Evolutionary conservation across 2,888 invertebrate genomes (phyloP).

Genomic region (Apantesis nais): DNA sequence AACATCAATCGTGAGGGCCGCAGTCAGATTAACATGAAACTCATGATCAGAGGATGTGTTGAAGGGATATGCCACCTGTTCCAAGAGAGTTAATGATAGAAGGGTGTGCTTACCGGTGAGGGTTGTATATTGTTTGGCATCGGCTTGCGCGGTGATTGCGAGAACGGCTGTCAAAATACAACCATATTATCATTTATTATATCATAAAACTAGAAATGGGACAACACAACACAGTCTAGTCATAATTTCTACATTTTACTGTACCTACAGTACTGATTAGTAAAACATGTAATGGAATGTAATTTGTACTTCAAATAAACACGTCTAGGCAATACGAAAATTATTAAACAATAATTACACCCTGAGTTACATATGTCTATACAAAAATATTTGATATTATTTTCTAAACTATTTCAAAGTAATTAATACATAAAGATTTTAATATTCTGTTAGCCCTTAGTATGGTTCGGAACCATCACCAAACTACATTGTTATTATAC

Average conservation of each 20-base stretch:
- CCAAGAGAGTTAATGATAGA: background rate
- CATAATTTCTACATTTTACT: background rate
- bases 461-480: background rate
- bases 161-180: slow-evolving; percentile 28
- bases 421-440: background rate
- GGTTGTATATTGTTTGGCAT: slow-evolving; percentile 20
- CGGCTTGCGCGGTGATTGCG: slow-evolving; percentile 19
- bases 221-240: background rate
- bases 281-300: background rate
- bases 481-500: background rate
- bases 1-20: too few species aligned
- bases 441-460: background rate
- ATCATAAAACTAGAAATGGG: background rate
- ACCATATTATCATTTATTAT: slow-evolving; percentile 11
- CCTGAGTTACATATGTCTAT: background rate
- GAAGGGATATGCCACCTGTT: too few species aligned
- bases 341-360: background rate
- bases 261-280: background rate
- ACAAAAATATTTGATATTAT: background rate
- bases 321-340: too few species aligned
- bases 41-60: too few species aligned
- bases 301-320: background rate
- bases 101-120: slow-evolving; percentile 18
- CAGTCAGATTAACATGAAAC: too few species aligned
- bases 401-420: background rate